A percentile compares a stretch with the other conserved stretches of the same genome.
Conservation (phyloP, 2,888 invertebrate genomes). For the Copidosoma aretas region DNA sequence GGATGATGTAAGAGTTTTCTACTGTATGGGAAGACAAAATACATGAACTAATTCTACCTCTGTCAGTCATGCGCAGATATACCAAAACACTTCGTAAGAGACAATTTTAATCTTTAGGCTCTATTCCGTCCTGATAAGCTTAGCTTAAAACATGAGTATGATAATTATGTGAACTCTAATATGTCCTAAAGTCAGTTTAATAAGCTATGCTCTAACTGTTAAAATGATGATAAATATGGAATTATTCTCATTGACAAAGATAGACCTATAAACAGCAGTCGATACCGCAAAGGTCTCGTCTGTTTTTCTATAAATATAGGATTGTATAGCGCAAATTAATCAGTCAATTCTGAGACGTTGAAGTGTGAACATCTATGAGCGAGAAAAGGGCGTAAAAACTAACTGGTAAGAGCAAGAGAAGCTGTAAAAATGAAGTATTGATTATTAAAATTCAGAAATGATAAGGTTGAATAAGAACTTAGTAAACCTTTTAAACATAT, state of each 20-base stretch:
- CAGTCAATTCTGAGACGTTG: not conserved
- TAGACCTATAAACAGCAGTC: constrained; percentile 44
- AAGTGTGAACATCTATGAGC: not conserved
- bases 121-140: constrained; percentile 56
- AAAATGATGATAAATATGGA: constrained; percentile 49
- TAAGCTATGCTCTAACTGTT: constrained; percentile 50
- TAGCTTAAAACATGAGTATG: constrained; percentile 52
- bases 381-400: not conserved
- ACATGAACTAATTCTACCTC: no score
- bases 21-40: no score
- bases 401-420: not conserved
- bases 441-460: not conserved
- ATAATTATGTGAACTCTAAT: constrained; percentile 42
- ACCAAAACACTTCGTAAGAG: no score
- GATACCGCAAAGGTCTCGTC: constrained; percentile 52
- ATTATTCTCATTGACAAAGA: constrained; percentile 52
- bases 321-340: not conserved
- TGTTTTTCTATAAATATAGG: constrained; percentile 25
- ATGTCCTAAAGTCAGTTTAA: constrained; percentile 46
- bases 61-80: no score
- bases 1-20: no score
- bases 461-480: no score
- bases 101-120: constrained; percentile 56
- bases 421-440: not conserved
- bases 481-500: not conserved